Percentiles rank a stretch among this genome's conserved stretches.
These are phyloP conservation scores for Thrips palmi DNA, from an alignment of 1,140 invertebrate genomes.

Conservation along the genomic window DNA sequence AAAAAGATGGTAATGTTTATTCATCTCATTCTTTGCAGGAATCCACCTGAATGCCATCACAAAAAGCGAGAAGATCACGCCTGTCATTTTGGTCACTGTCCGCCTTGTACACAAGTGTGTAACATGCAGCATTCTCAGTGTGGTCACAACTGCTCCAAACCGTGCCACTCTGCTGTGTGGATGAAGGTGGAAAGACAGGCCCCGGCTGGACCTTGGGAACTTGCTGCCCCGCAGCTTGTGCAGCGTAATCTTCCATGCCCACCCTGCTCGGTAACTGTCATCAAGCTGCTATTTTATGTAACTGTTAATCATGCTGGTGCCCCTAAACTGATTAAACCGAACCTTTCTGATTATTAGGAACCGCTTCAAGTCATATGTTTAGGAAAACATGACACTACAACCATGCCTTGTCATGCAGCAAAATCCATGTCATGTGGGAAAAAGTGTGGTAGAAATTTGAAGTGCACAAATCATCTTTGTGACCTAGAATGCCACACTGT, in stretches of 20 bases:
- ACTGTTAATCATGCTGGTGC: conserved; percentile 17
- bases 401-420: conserved; percentile 55
- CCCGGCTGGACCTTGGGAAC: conserved; percentile 58
- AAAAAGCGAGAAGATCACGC: conserved; percentile 45
- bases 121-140: conserved; percentile 39
- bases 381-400: conserved; percentile 60
- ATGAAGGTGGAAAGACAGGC: conserved; percentile 34
- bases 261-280: conserved; percentile 33
- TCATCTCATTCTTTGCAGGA: conserved; percentile 25
- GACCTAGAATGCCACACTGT: conserved; percentile 49
- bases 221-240: conserved; percentile 20
- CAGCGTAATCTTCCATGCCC: conserved; percentile 27
- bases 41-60: conserved; percentile 61
- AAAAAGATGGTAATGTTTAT: conserved; percentile 7
- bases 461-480: conserved; percentile 69
- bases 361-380: conserved; percentile 56
- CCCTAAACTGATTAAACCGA: conserved; percentile 38
- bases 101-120: conserved; percentile 61
- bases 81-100: conserved; percentile 78
- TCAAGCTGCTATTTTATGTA: background rate
- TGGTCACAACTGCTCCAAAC: conserved; percentile 49
- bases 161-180: conserved; percentile 66
- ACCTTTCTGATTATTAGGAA: conserved; percentile 51
- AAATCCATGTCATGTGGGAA: conserved; percentile 51
- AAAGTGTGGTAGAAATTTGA: conserved; percentile 42